Evolutionary conservation across 2,797 vertebrate genomes (phyloP), one percentile per base, ranked within the genome.

Genomic region (Spinibarbus caldwelli): DNA sequence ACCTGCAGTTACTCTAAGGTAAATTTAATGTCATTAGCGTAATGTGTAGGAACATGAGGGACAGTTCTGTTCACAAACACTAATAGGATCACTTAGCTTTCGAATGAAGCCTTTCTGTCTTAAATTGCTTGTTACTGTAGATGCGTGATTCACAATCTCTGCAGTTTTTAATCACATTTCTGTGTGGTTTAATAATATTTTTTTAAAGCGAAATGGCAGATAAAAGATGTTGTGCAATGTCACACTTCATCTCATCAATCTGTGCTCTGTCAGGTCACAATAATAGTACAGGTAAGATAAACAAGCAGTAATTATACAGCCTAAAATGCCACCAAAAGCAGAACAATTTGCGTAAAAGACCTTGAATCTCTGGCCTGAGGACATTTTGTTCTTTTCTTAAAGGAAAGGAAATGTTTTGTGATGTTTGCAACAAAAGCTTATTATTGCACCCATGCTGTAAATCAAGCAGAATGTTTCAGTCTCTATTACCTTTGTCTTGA

Each of bases 221-320:
- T 64, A 41, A 62, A 78, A 54, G n/a, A 70, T 41, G 26, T 1
- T n/a, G 34, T 77, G 34, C 52, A 59, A 77, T 77, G 77, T 59
- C 77, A 64, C 57, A 64, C 29, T 73, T 64, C 12, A 83, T 83
- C 38, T 75, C 43, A 67, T 67, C 59, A 62, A 66, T 76, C 41
- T 52, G 34, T 57, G 34, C 52, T 77, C 72, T 77, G 62, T 77
- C 31, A 70, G 29, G 71, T 66, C 41, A 43, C 43, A 83, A 29
- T 80, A 47, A 70, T 36, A 19, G 45, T 54, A 52, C 64, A 54
- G 72, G 72, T 78, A 76, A 77, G 47, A 72, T 82, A 78, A 68
- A 66, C 26, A 71, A 17, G 26, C 19, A 6, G 75, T 84, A 78
- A 78, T 78, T 71, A 57, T 26, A 78, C 43, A 26, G 26, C 34